Evolutionary conservation across 1,140 invertebrate genomes (phyloP).

Genomic region (Solenopsis invicta): DNA sequence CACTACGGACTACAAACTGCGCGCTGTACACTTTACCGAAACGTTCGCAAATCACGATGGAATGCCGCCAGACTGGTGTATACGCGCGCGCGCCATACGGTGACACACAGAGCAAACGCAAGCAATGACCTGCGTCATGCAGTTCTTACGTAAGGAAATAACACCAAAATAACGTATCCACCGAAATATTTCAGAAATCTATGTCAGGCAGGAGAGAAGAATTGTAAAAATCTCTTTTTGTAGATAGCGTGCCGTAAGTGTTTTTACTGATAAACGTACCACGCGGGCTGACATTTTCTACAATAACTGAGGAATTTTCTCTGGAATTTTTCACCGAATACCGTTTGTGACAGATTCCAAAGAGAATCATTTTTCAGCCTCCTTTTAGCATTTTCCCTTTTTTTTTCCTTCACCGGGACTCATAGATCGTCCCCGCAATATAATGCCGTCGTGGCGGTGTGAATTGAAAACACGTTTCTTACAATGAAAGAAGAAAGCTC

Average conservation of each 20-base stretch:
- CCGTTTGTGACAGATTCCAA: conserved; percentile 11
- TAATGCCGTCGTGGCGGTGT: background rate
- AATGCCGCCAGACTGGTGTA: conserved; percentile 84
- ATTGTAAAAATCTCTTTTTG: background rate
- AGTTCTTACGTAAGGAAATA: conserved; percentile 82
- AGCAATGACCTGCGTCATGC: conserved; percentile 79
- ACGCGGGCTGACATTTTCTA: conserved; percentile 37
- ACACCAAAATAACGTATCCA: conserved; percentile 38
- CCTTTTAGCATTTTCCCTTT: background rate
- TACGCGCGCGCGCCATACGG: conserved; percentile 75
- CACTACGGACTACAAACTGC: conserved; percentile 66
- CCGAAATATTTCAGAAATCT: conserved; percentile 17
- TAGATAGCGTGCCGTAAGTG: background rate
- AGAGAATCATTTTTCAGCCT: background rate
- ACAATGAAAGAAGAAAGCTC: conserved; percentile 12
- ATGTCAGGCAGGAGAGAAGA: no score
- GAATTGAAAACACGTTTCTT: conserved; percentile 11
- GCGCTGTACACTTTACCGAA: conserved; percentile 81
- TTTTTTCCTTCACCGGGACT: background rate
- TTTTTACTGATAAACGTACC: background rate
- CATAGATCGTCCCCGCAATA: background rate
- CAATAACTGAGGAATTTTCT: conserved; percentile 56
- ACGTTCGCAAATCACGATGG: conserved; percentile 85
- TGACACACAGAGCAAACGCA: conserved; percentile 83
- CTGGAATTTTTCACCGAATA: background rate